Evolutionary conservation across 2,888 invertebrate species (phyloP).

Genomic region (Lasioglossum calceatum): DNA sequence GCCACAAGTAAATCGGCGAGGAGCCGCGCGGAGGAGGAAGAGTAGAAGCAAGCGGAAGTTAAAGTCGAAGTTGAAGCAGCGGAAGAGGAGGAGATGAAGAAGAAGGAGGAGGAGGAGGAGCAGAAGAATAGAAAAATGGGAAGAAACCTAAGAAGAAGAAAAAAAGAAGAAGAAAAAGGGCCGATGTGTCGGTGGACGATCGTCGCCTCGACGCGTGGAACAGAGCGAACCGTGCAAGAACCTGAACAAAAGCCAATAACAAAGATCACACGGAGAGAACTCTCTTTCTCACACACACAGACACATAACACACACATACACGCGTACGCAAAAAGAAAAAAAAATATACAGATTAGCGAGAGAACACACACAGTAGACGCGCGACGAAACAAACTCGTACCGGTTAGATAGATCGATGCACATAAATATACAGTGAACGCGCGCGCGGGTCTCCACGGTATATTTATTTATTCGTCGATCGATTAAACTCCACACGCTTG

Average conservation of each 20-base stretch:
- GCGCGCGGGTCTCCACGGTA: slow-evolving; percentile 7
- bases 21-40: slow-evolving; percentile 9
- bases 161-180: slow-evolving; percentile 27
- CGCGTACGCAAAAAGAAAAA: not conserved
- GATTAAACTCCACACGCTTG: slow-evolving; percentile 44
- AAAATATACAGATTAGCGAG: not conserved
- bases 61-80: not conserved
- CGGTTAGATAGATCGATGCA: slow-evolving; percentile 44
- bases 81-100: not conserved
- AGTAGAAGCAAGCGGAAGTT: not conserved
- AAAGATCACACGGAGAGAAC: not conserved
- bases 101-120: not conserved
- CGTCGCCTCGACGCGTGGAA: slow-evolving; percentile 60
- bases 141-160: not conserved
- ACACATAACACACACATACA: slow-evolving; percentile 22
- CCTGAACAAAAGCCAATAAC: slow-evolving; percentile 3
- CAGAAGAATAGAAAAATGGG: not conserved
- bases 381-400: slow-evolving; percentile 2
- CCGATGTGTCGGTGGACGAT: slow-evolving; percentile 67
- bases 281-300: slow-evolving; percentile 4
- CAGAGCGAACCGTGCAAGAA: slow-evolving; percentile 51
- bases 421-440: slow-evolving; percentile 14
- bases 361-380: not conserved
- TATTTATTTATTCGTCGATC: slow-evolving; percentile 33
- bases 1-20: slow-evolving; percentile 81